Evolutionary conservation across 2,797 vertebrate genomes (phyloP), one percentile per base, ranked within the genome.

Genomic region (Acanthurus lineatus): DNA sequence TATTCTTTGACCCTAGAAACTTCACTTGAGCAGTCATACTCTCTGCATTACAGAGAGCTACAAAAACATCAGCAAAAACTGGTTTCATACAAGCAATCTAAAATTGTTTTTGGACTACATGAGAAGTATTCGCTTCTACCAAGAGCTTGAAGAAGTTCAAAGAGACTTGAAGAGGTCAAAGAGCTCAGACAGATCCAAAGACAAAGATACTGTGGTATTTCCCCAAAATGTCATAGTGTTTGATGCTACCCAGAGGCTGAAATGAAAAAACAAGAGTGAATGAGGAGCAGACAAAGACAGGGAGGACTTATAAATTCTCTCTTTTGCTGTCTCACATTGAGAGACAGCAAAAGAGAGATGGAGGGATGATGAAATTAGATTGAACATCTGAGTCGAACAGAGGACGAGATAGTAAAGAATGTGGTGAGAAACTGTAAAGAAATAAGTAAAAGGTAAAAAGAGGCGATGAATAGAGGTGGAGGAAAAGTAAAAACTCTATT

Each of bases 191-290:
- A 42, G 60, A 66, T 76, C 70, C 64, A 32, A 32, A 81, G 56
- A 77, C 70, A 72, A 76, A 76, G 78, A 82, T 72, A 19, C 11
- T 8, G 69, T 86, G 82, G 70, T 76, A 82, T 90, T 92, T 91
- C 61, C 47, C 44, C 73, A 76, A 89, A 91, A 89, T 91, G 84
- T 88, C 87, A 91, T 40, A 63, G 74, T 81, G 83, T 89, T 83
- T 92, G 79, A 92, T 84, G 83, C 25, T 40, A 51, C 45, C 64
- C 58, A 51, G 28, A 42, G 54, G 68, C 62, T 73, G 54, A 72
- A 67, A 88, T 73, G 17, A 35, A 51, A 7, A 0, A 2, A 32
- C 28, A 63, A 59, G 67, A 45, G 25, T 49, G 62, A 63, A 73
- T 32, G 44, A 58, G 64, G 65, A 70, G 53, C 19, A 42, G 73